Percentiles rank a stretch among this genome's conserved stretches.
Conservation (phyloP, 2,113 vertebrate species). For the Epinephelus lanceolatus region DNA sequence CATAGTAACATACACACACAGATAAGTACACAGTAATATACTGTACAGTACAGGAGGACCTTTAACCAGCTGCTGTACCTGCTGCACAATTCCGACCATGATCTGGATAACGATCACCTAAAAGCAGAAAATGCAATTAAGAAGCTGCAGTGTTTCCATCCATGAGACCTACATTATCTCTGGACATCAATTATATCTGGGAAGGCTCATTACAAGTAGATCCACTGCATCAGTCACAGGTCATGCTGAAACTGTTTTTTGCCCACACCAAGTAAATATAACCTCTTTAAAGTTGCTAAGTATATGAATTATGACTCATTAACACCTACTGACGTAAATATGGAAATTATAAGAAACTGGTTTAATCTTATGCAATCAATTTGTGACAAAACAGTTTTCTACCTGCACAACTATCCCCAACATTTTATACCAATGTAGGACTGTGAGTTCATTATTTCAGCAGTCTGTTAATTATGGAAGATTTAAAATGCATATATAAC, state of each 20-base stretch:
- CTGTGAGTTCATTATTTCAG: not conserved
- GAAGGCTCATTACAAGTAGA: not conserved
- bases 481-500: not conserved
- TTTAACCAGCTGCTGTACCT: slow-evolving; percentile 57
- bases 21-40: not conserved
- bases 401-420: not conserved
- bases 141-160: not conserved
- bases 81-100: slow-evolving; percentile 71
- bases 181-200: not conserved
- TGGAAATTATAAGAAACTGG: no score
- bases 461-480: not conserved
- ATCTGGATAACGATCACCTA: slow-evolving; percentile 73
- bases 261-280: not conserved
- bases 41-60: not conserved
- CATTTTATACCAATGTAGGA: not conserved
- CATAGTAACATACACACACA: not conserved
- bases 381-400: not conserved
- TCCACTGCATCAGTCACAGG: not conserved
- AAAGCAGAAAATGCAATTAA: slow-evolving; percentile 41
- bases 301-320: not conserved
- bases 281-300: not conserved
- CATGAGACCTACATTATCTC: not conserved
- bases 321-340: not conserved
- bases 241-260: not conserved
- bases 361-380: not conserved